Evolutionary conservation across 2,113 vertebrate species (phyloP).

Genomic region (Anas platyrhynchos): DNA sequence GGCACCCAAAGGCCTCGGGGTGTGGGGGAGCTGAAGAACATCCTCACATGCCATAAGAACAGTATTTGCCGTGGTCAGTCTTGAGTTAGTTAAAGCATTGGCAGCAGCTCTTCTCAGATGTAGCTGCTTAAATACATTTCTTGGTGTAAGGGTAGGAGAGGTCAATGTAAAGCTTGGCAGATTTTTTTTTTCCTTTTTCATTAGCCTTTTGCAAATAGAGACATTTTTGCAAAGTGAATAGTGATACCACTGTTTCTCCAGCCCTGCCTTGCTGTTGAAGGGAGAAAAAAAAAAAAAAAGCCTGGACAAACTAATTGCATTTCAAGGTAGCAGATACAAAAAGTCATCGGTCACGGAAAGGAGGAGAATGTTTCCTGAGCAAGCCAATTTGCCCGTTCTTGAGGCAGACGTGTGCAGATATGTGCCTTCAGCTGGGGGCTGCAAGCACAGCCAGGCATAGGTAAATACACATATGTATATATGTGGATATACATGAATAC

Average conservation of each 20-base stretch:
- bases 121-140: background rate
- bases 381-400: slow-evolving; percentile 27
- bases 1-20: no score
- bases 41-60: background rate
- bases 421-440: background rate
- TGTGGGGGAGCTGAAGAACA: background rate
- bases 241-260: background rate
- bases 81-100: background rate
- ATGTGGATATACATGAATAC: no score
- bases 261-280: background rate
- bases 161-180: background rate
- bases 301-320: background rate
- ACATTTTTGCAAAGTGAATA: background rate
- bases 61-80: background rate
- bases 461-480: no score
- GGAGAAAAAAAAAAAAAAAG: background rate
- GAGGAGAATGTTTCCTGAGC: slow-evolving; percentile 5
- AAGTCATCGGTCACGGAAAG: slow-evolving; percentile 9
- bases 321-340: slow-evolving; percentile 2
- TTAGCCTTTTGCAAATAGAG: background rate
- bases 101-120: background rate
- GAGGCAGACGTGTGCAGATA: background rate
- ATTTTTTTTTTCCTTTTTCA: background rate
- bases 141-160: background rate
- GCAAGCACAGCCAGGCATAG: background rate